Evolutionary conservation across 2,113 vertebrate species (phyloP), one percentile per base, ranked within the genome.

Genomic region (Synchiropus splendidus): DNA sequence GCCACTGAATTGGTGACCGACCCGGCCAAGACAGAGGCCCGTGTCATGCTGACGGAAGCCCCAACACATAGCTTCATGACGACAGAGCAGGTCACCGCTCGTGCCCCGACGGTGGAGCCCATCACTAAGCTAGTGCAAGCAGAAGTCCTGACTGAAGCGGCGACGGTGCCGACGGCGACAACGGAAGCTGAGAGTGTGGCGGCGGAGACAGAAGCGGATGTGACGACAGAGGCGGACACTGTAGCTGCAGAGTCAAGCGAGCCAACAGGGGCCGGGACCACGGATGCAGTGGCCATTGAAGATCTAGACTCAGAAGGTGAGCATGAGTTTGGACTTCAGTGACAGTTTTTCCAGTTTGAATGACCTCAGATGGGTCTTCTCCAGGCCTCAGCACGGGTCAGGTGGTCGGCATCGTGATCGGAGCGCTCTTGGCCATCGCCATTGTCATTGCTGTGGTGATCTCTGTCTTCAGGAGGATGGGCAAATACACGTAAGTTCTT

Each of bases 401-500:
- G 31, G 64, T 86, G 16, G 77, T 58, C 4, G 83, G 84, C 30
- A 83, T 86, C 6, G 79, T 82, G 46, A 72, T 86, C 5, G 86
- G 77, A 1, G 71, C 69, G 31, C 57, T 86, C 42, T 2, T 86
- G 39, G 74, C 74, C 6, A 53, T 86, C 21, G 52, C 76, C 12
- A 38, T 86, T 32, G 49, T 76, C 56, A 68, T 61, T 2, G 78
- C 61, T 1, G 75, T 83, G 21, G 77, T 79, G 38, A 63, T 82
- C 6, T 60, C 64, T 9, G 64, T 70, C 30, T 60, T 80, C 51
- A 74, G 74, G 42, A 83, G 83, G 68, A 87, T 87, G 84, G 84
- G 84, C 33, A 83, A 83, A 72, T 87, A 87, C 70, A 80, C 86
- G 86, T 87, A 61, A 82, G 83, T 85, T 56, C 14, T 12, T 49